Evolutionary conservation across 1,140 invertebrate species (phyloP).

Genomic region (Trichonephila inaurata): DNA sequence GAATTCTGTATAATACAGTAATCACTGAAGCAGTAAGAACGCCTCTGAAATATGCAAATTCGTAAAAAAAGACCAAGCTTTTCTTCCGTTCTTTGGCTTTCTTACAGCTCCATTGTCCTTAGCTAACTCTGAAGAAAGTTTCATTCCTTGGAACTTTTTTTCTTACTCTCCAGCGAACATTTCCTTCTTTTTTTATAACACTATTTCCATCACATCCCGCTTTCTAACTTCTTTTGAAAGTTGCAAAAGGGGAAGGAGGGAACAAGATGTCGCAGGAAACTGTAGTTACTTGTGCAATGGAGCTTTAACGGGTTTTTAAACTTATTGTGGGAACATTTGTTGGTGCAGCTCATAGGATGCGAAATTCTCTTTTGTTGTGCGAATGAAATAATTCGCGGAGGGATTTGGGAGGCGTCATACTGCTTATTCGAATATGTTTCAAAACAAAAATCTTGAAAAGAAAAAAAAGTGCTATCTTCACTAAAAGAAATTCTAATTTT

Average conservation of each 20-base stretch:
- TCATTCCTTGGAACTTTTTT: conserved; percentile 25
- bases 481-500: too few relatives aligned
- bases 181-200: conserved; percentile 18
- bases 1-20: conserved; percentile 9
- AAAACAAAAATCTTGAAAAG: neutral
- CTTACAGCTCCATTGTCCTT: conserved; percentile 10
- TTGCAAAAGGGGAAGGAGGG: neutral
- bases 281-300: conserved; percentile 6
- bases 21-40: neutral
- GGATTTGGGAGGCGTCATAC: neutral
- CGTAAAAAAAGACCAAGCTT: neutral
- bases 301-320: conserved; percentile 19
- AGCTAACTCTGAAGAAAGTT: conserved; percentile 27
- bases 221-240: neutral
- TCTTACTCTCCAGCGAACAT: conserved; percentile 16
- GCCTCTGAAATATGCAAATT: conserved; percentile 13
- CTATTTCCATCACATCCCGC: neutral
- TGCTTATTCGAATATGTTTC: neutral
- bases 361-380: neutral
- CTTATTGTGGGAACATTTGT: neutral
- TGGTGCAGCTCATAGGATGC: neutral
- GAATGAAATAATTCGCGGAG: neutral
- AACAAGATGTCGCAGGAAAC: conserved; percentile 26
- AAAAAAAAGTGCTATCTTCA: too few relatives aligned
- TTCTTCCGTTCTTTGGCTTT: neutral